Evolutionary conservation across 2,113 vertebrate genomes (phyloP), one percentile per base, ranked within the genome.

Genomic region (Oophaga pumilio): DNA sequence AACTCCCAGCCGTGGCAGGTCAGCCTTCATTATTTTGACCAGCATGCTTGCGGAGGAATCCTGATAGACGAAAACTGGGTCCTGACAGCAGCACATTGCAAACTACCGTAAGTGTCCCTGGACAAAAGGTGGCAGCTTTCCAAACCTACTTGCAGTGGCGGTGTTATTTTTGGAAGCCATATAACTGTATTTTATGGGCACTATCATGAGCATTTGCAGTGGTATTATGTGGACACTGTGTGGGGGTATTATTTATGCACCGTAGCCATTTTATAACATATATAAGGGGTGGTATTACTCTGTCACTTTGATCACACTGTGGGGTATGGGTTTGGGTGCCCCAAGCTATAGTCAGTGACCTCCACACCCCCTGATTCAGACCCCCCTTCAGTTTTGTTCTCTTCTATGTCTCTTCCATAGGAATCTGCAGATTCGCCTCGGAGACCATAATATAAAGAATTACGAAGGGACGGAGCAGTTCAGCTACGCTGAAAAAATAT

Each of bases 1-100:
- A 0, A 18, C 56, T 88, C 50, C 1, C 82, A 80, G 18, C 76
- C 85, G 3, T 89, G 89, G 82, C 87, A 89, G 12, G 52, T 53
- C 73, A 88, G 66, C 49, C 77, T 90, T 64, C 50, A 87, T 8
- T 62, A 80, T 8, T 77, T 53, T 43, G 73, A 76, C 17, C 57
- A 82, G 0, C 68, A 12, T 4, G 78, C 83, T 52, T 87, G 85
- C 11, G 24, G 71, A 68, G 83, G 79, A 0, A 60, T 77, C 26
- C 33, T 85, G 17, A 82, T 10, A 26, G 64, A 78, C 0, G 14
- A 87, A 49, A 89, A 73, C 62, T 88, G 77, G 68, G 56, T 92
- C 50, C 76, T 90, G 53, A 87, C 52, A 24, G 89, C 52, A 0
- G 88, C 43, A 4, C 80, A 0, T 33, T 86, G 85, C 22, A 80